These are phyloP conservation scores for Bos javanicus DNA, from an alignment of 2,113 vertebrate species.

Conservation along the genomic window DNA sequence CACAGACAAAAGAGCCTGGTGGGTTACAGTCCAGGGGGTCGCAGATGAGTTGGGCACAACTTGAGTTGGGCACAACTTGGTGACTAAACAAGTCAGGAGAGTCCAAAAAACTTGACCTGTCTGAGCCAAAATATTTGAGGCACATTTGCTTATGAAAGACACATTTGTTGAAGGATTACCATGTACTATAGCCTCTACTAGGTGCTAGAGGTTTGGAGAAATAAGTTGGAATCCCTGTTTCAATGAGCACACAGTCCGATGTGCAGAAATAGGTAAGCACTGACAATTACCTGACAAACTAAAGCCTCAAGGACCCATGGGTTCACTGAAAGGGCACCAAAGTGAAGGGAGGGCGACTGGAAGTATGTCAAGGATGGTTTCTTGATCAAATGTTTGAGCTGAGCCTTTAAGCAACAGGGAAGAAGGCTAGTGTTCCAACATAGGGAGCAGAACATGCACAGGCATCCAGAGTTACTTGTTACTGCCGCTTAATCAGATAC, in stretches of 20 bases:
- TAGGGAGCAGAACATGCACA: neutral
- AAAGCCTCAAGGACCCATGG: neutral
- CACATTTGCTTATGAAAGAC: neutral
- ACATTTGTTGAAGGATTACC: neutral
- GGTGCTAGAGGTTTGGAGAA: neutral
- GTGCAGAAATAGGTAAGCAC: neutral
- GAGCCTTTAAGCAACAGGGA: neutral
- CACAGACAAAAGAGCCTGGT: neutral
- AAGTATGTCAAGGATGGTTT: neutral
- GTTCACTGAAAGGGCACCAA: neutral
- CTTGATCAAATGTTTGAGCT: neutral
- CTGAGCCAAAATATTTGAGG: neutral
- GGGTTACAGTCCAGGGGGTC: neutral
- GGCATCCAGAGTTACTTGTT: neutral
- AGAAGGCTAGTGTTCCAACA: neutral
- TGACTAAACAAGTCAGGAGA: neutral
- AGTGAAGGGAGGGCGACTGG: neutral
- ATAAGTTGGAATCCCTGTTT: neutral
- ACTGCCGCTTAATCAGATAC: neutral
- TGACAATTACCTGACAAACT: neutral
- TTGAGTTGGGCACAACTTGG: neutral
- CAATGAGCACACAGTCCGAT: neutral
- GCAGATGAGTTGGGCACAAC: neutral
- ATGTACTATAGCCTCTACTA: neutral
- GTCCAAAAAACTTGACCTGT: neutral